phyloP scores from a whole-genome alignment of 2,797 vertebrate species.

The Furcifer pardalis region DNA sequence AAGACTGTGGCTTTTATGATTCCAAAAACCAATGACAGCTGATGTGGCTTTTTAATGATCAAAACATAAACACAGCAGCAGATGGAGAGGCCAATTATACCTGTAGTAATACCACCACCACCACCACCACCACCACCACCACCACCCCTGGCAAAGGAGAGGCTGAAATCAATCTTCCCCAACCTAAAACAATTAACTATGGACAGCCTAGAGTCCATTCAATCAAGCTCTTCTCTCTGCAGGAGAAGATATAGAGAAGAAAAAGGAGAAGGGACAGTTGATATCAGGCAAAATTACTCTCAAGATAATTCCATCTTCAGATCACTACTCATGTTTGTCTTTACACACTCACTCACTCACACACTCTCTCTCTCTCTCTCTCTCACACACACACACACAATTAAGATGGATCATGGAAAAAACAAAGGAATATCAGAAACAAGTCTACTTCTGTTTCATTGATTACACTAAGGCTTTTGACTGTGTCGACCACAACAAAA shows the following conservation, averaged over 20 bases:
- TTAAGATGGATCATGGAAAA: too few relatives aligned
- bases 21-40: conserved; percentile 42
- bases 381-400: too few relatives aligned
- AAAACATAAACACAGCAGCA: conserved; percentile 38
- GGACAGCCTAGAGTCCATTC: conserved; percentile 55
- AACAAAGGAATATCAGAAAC: too few relatives aligned
- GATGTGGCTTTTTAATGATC: conserved; percentile 54
- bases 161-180: conserved; percentile 28
- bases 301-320: not conserved
- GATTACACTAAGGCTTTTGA: too few relatives aligned
- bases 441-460: too few relatives aligned
- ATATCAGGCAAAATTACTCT: conserved; percentile 23
- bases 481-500: too few relatives aligned
- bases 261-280: too few relatives aligned
- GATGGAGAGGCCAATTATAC: conserved; percentile 43
- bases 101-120: conserved; percentile 38
- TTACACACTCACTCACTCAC: too few relatives aligned
- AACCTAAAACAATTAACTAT: conserved; percentile 45
- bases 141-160: not conserved
- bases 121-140: too few relatives aligned
- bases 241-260: too few relatives aligned
- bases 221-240: fast-evolving
- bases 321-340: too few relatives aligned
- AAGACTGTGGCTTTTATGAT: not conserved
- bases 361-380: too few relatives aligned